Evolutionary conservation across 2,113 vertebrate genomes (phyloP), one percentile per base, ranked within the genome.

Genomic region (Notiomystis cincta): DNA sequence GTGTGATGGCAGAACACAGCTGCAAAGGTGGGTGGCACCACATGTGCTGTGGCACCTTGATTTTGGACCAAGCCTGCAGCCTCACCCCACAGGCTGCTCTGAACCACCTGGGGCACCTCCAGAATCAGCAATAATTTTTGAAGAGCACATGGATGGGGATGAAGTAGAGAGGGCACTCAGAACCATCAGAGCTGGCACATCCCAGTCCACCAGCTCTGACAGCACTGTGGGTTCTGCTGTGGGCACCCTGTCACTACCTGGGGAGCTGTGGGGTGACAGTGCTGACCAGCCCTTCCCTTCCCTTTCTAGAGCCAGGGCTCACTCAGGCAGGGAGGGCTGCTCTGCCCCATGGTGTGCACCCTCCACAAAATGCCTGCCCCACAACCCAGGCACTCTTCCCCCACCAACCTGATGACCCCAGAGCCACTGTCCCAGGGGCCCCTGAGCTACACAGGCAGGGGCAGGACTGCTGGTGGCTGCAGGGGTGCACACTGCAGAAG

Each of bases 321-420:
- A 11, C 0, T 0, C 30, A 80, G 40, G 38, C 57, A 67, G n/a
- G 30, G 35, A 35, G 53, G 38, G 62, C 21, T 76, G 66, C 40
- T 67, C 10, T 2, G 66, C 30, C 76, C 58, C 2, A 0, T 1
- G 2, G 11, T 9, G 31, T 24, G 40, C 28, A 53, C n/a, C 50
- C 13, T 83, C 23, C 58, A 54, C 17, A 10, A 13, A 87, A n/a
- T 0, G 0, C 19, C 77, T 61, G 24, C 22, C 56, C 37, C 0
- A 0, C 3, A 1, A 13, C 42, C 38, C 0, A 0, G 40, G 37
- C 1, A 2, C 25, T 45, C 21, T 45, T 72, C 11, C 9, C 20
- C 7, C 37, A 69, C 44, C 54, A 35, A 8, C 37, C 48, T 4
- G 33, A 21, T 27, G 28, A 31, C 13, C 20, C 58, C 72, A 69